Evolutionary conservation across 2,797 vertebrate species (phyloP).

Genomic region (Chloroceryle inda): DNA sequence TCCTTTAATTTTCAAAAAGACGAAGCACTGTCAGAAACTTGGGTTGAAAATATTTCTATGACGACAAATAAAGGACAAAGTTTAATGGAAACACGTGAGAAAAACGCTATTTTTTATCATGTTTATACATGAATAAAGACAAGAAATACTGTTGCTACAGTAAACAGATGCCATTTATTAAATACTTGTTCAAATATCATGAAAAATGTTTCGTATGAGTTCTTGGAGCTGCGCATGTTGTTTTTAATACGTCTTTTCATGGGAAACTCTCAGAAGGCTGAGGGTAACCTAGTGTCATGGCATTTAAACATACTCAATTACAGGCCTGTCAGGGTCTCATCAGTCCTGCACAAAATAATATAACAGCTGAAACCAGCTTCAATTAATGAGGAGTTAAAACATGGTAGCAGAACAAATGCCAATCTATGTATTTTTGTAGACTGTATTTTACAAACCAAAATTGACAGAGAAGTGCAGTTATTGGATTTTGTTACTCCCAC

Average conservation of each 20-base stretch:
- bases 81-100: not conserved
- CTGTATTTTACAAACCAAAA: not conserved
- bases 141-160: not conserved
- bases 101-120: not conserved
- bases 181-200: not conserved
- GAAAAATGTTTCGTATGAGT: not conserved
- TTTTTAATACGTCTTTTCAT: not conserved
- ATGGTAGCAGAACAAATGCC: not conserved
- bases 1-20: not conserved
- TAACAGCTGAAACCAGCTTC: conserved; percentile 18
- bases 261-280: not conserved
- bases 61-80: not conserved
- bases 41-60: not conserved
- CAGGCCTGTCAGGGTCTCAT: conserved; percentile 11
- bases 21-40: not conserved
- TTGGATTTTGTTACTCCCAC: not conserved
- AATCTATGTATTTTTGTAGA: not conserved
- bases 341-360: not conserved
- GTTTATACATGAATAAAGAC: not conserved
- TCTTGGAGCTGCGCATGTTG: not conserved
- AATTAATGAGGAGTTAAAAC: not conserved
- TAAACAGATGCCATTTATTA: not conserved
- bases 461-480: not conserved
- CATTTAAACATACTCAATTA: conserved; percentile 3
- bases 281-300: not conserved